A percentile compares a stretch with the other conserved stretches of the same genome.
Evolutionary conservation across 2,888 invertebrate genomes (phyloP).

Genomic region (Tinea pellionella): DNA sequence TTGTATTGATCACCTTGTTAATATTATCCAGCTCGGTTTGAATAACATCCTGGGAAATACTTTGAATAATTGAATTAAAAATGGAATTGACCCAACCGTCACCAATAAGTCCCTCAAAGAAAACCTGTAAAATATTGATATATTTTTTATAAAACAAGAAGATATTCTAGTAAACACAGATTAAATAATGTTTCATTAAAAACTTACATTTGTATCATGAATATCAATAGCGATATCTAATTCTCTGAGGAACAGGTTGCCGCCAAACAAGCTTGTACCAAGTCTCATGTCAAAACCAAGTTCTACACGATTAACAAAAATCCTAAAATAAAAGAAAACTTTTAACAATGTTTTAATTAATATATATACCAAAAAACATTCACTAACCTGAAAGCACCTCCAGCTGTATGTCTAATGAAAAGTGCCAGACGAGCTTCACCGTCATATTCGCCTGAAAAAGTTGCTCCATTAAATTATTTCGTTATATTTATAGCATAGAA

Average conservation of each 20-base stretch:
- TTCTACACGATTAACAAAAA: conserved; percentile 38
- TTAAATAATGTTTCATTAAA: neutral
- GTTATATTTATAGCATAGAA: neutral
- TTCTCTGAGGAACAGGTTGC: conserved; percentile 31
- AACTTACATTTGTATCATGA: conserved; percentile 35
- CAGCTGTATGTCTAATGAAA: conserved; percentile 29
- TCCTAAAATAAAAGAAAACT: conserved; percentile 21
- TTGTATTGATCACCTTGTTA: conserved; percentile 30
- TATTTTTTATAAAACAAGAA: neutral
- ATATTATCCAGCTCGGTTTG: conserved; percentile 29
- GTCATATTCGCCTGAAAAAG: conserved; percentile 31
- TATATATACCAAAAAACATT: neutral
- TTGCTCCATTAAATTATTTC: neutral
- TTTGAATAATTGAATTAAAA: conserved; percentile 33
- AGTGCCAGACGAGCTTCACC: conserved; percentile 28
- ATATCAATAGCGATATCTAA: conserved; percentile 34
- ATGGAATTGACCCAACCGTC: conserved; percentile 32
- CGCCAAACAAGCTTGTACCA: conserved; percentile 32
- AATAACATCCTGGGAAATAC: conserved; percentile 32
- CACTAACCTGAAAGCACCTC: conserved; percentile 34
- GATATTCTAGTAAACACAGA: neutral
- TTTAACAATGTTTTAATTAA: no score
- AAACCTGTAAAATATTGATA: conserved; percentile 26
- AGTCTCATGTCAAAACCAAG: conserved; percentile 30
- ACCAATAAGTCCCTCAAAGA: conserved; percentile 38